phyloP scores from a whole-genome alignment of 2,113 vertebrate genomes.

The Cricetomys ansorgei region DNA sequence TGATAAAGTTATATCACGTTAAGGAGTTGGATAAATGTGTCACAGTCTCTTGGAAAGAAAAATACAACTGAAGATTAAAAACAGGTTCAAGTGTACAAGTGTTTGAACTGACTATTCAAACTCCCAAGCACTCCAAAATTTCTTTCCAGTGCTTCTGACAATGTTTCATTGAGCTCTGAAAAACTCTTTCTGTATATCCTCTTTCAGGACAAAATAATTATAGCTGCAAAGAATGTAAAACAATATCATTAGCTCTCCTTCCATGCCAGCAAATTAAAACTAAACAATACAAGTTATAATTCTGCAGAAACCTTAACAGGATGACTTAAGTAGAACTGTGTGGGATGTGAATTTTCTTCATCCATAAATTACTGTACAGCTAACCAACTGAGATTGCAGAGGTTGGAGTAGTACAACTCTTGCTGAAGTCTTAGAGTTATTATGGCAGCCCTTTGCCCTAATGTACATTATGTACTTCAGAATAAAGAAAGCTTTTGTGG shows the following conservation, averaged over 20 bases:
- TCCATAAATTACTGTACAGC: constrained; percentile 38
- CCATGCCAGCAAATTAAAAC: constrained; percentile 26
- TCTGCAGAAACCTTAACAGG: background rate
- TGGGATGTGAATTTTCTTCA: constrained; percentile 20
- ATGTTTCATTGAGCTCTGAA: background rate
- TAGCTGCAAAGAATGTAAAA: background rate
- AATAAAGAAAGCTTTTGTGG: background rate
- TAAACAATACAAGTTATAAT: constrained; percentile 52
- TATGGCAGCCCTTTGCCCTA: background rate
- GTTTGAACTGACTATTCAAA: background rate
- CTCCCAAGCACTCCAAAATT: background rate
- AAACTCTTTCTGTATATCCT: background rate
- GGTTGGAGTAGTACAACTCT: background rate
- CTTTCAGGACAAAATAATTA: background rate
- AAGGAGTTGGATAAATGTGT: background rate
- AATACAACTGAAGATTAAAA: background rate
- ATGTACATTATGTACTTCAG: background rate
- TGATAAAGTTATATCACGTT: background rate
- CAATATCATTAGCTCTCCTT: background rate
- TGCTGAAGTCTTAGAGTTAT: background rate
- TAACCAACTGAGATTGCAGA: constrained; percentile 40
- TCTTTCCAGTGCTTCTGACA: background rate
- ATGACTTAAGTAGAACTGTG: constrained; percentile 3
- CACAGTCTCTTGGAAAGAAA: constrained; percentile 24
- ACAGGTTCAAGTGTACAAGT: background rate